Conservation (phyloP, 1,140 invertebrate species). For the Drosophila santomea region DNA sequence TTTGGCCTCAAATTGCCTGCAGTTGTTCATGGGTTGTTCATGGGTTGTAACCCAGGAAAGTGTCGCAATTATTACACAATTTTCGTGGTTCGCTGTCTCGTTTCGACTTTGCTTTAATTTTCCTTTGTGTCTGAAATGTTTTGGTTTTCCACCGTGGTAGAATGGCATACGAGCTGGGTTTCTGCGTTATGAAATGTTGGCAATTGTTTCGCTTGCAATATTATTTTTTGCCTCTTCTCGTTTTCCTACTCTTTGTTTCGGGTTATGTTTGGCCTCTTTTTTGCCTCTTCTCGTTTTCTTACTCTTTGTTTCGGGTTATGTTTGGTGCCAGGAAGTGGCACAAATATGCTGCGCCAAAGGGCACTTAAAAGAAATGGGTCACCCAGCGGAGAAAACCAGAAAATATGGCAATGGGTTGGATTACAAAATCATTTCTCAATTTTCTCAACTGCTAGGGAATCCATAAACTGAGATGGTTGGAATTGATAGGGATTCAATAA, state of each 20-base stretch:
- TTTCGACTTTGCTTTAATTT: conserved; percentile 32
- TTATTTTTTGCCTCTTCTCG: conserved; percentile 43
- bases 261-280: conserved; percentile 27
- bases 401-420: conserved; percentile 17
- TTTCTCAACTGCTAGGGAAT: conserved; percentile 5
- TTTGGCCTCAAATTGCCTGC: conserved; percentile 15
- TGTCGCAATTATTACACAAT: conserved; percentile 81
- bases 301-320: conserved; percentile 31
- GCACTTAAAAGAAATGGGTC: conserved; percentile 44
- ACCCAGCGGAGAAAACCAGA: conserved; percentile 7
- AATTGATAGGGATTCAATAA: conserved; percentile 4
- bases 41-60: conserved; percentile 53
- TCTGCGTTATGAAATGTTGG: conserved; percentile 71
- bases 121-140: conserved; percentile 51
- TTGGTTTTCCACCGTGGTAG: conserved; percentile 50
- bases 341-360: conserved; percentile 28
- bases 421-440: conserved; percentile 45
- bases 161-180: conserved; percentile 61
- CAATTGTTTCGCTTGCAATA: conserved; percentile 69
- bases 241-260: conserved; percentile 27
- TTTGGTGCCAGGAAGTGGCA: conserved; percentile 49
- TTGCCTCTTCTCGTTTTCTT: conserved; percentile 25
- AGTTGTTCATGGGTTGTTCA: conserved; percentile 54
- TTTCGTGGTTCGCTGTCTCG: conserved; percentile 45
- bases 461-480: neutral